Base-by-base conservation (phyloP, 2,888 invertebrate species). In the Endomychus coccineus region DNA sequence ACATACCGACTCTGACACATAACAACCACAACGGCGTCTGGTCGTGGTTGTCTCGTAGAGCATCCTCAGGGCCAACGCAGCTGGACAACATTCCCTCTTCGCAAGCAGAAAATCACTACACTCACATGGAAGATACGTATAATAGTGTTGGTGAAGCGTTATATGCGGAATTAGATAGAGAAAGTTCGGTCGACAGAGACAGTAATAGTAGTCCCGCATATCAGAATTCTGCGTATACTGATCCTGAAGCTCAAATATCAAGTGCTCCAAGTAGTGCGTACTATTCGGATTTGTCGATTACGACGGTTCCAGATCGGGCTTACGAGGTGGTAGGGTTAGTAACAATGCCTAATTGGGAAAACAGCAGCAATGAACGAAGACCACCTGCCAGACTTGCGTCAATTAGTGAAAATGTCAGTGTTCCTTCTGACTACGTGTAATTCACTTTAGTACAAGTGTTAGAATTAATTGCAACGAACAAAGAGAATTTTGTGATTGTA, bases 231-330 rank as follows among this genome's bases (percentile, higher is more conserved):
- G 81, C 76, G 13, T 81, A 79, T 61, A 67, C 68, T 5, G 73
- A 74, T 46, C 71, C 71, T 7, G 74, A 74, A 34, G 69, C 75
- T 15, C 76, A 75, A 27, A 66, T 68, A 27, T 74, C 74, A 16
- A 75, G 75, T 41, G 79, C 80, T 5, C 80, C 80, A n/a, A 80
- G 80, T 56, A 80, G 80, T 63, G 81, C 81, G 15, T 82, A 82
- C 59, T 82, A 82, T 59, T 80, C 80, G 39, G 81, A 82, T 62
- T 66, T 82, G 36, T 77, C 76, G 10, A 70, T 73, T 11, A 71
- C 70, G 5, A 68, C 71, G 41, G 67, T 69, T 13, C 59, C 62
- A 3, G 76, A 76, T 48, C 58, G 75, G 38, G 74, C 74, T 24
- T 77, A 77, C 52, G 77, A 77, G 60, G 70, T 75, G 12, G 75